Conservation (phyloP, 2,797 vertebrate species). For the Schizothorax lantsangensis region DNA sequence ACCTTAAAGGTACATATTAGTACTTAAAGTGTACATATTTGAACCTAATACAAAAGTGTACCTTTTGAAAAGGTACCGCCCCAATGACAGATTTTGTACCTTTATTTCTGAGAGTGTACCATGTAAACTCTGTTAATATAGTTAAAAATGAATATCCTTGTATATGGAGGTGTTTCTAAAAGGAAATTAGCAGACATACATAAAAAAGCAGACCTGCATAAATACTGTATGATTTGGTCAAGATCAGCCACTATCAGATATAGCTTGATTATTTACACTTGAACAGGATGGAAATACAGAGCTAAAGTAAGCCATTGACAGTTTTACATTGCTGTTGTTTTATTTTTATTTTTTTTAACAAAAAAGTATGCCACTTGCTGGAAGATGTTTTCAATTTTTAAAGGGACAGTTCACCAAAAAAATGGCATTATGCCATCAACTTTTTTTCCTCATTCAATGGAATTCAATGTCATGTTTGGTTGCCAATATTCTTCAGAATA, state of each 20-base stretch:
- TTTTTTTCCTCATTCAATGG: too few relatives aligned
- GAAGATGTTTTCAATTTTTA: neutral
- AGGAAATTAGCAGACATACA: neutral
- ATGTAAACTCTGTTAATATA: neutral
- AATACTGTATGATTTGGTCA: neutral
- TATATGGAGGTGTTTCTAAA: neutral
- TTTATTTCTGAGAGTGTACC: too few relatives aligned
- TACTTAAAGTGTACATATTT: too few relatives aligned
- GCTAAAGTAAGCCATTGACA: neutral
- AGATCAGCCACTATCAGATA: neutral
- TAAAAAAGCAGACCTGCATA: neutral
- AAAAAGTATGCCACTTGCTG: neutral
- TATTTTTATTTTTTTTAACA: neutral
- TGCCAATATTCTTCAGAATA: neutral
- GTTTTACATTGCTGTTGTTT: neutral
- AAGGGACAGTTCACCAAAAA: neutral
- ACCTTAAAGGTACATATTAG: too few relatives aligned
- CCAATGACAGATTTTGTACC: too few relatives aligned
- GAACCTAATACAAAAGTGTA: too few relatives aligned
- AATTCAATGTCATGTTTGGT: neutral
- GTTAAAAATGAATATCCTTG: neutral
- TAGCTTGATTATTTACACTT: neutral
- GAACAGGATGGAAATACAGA: neutral
- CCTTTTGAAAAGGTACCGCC: too few relatives aligned
- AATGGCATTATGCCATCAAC: too few relatives aligned